These are phyloP conservation scores for Saxicola maurus DNA, from an alignment of 2,797 vertebrate species.

Conservation along the genomic window DNA sequence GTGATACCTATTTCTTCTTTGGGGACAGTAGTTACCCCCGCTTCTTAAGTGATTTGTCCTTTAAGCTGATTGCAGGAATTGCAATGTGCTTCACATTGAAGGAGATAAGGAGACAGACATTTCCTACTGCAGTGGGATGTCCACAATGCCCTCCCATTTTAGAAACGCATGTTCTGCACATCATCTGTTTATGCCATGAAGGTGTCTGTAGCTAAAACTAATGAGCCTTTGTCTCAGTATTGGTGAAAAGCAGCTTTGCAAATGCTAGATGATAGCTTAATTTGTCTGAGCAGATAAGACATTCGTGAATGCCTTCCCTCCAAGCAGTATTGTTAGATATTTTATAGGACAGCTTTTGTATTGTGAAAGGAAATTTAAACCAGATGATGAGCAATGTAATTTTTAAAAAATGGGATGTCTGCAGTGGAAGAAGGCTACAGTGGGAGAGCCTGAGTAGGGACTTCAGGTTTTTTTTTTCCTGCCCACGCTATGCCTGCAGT, in stretches of 20 bases:
- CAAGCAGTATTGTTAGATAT: neutral
- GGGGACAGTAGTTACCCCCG: neutral
- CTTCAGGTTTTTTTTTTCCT: neutral
- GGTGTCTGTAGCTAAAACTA: neutral
- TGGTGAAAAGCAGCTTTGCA: neutral
- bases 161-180: neutral
- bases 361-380: neutral
- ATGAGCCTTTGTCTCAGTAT: neutral
- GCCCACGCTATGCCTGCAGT: neutral
- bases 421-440: neutral
- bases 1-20: neutral
- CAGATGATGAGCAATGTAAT: neutral
- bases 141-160: neutral
- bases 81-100: accelerated
- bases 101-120: neutral
- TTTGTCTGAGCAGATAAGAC: neutral
- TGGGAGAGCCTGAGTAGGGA: neutral
- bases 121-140: neutral
- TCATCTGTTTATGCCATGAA: neutral
- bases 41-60: neutral
- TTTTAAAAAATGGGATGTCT: neutral
- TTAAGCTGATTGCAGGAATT: neutral
- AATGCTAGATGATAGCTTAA: neutral
- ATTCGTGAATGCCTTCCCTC: neutral
- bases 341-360: neutral